A percentile compares a stretch with the other conserved stretches of the same genome.
Conservation (phyloP, 2,888 invertebrate species). For the Leucophenga maculata region DNA sequence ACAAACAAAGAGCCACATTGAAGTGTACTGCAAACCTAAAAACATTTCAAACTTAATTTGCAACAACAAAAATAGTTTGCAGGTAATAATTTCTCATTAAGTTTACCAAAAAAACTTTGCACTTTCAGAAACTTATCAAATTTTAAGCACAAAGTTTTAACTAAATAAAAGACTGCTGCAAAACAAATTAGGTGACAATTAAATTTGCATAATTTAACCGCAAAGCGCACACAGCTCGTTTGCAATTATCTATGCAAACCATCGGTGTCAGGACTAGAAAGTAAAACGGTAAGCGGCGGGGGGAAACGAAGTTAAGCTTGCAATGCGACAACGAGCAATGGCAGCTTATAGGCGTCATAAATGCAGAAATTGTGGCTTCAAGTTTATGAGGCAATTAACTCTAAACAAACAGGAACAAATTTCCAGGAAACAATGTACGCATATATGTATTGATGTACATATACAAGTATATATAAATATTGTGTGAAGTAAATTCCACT, state of each 20-base stretch:
- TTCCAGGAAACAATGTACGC: constrained; percentile 19
- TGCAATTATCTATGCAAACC: constrained; percentile 21
- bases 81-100: no score
- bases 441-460: not conserved
- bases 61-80: no score
- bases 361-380: not conserved
- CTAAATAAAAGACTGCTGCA: no score
- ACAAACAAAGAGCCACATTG: no score
- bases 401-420: constrained; percentile 42
- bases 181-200: not conserved
- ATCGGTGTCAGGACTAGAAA: not conserved
- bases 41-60: no score
- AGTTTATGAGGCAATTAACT: constrained; percentile 42
- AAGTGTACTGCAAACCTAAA: no score
- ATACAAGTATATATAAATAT: constrained; percentile 21
- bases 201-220: constrained; percentile 49
- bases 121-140: constrained; percentile 29
- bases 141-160: constrained; percentile 6
- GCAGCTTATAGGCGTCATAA: no score
- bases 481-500: not conserved
- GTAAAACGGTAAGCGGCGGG: no score
- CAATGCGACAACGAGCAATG: no score
- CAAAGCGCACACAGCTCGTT: constrained; percentile 24
- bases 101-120: no score
- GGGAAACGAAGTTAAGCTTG: no score